These are phyloP conservation scores for Onthophagus taurus DNA, from an alignment of 1,140 invertebrate species.

Conservation along the genomic window DNA sequence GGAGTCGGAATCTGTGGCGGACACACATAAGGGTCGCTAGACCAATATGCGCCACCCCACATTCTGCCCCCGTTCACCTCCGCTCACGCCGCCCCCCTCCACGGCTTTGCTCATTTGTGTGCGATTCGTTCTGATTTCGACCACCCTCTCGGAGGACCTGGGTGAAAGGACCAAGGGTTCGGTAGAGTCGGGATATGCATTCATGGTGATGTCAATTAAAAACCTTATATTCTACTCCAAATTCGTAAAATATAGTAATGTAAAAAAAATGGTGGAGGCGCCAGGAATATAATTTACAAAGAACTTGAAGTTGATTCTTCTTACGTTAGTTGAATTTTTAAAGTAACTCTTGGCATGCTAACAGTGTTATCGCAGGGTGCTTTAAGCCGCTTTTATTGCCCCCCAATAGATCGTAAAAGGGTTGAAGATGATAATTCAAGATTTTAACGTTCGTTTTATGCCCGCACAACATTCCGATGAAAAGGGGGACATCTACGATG, in stretches of 20 bases:
- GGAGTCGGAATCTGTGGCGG: constrained; percentile 56
- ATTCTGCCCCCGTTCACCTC: no score
- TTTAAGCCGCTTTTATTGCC: constrained; percentile 8
- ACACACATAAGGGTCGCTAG: constrained; percentile 50
- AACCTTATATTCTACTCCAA: constrained; percentile 9
- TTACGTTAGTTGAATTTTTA: constrained; percentile 12
- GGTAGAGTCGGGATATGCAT: background rate
- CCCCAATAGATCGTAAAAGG: constrained; percentile 13
- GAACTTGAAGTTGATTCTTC: no score
- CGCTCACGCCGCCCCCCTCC: no score
- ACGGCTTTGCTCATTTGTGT: constrained; percentile 20
- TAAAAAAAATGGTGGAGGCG: no score
- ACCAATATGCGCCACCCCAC: constrained; percentile 37
- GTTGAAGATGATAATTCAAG: constrained; percentile 11
- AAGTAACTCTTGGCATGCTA: background rate
- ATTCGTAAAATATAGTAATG: background rate
- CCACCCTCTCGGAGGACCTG: constrained; percentile 11
- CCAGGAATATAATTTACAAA: no score
- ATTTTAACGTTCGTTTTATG: background rate
- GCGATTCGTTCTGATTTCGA: constrained; percentile 23
- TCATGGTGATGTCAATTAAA: constrained; percentile 11
- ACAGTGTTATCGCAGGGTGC: background rate
- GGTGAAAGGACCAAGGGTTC: background rate
- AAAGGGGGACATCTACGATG: no score
- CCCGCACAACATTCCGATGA: background rate